Conservation (phyloP, 2,113 vertebrate genomes). For the Pogonocichla stellata region DNA sequence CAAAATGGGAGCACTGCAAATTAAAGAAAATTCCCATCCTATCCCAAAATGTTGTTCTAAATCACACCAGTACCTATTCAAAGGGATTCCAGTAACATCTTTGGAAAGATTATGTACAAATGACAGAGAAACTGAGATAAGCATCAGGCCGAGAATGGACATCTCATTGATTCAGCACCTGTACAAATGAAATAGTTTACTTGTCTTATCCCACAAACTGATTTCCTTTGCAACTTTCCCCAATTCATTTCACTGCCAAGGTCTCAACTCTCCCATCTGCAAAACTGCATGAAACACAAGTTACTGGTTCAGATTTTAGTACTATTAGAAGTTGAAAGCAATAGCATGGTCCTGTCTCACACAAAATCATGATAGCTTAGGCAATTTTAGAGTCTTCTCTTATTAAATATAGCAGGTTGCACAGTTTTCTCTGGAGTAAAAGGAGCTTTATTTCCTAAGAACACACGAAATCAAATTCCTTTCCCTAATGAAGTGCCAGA, state of each 20-base stretch:
- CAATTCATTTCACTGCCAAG: background rate
- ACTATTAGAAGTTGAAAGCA: background rate
- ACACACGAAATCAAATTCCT: background rate
- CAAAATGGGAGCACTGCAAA: background rate
- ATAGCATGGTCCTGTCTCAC: background rate
- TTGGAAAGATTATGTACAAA: background rate
- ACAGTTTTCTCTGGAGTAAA: background rate
- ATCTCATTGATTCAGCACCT: background rate
- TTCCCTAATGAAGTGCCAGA: background rate
- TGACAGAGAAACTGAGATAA: background rate
- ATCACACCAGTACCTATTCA: background rate
- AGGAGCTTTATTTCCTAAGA: background rate
- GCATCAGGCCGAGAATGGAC: background rate
- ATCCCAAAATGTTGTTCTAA: background rate
- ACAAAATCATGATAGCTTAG: background rate
- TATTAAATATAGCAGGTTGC: background rate
- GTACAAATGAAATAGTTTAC: background rate
- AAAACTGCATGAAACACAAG: background rate
- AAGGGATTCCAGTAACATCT: background rate
- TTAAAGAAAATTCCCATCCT: background rate
- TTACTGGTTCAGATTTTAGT: background rate
- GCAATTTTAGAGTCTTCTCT: background rate
- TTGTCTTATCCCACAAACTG: background rate
- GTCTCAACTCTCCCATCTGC: background rate
- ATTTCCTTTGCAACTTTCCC: background rate